Base-by-base conservation (phyloP, 2,797 vertebrate genomes). In the Pantherophis vulpinus region DNA sequence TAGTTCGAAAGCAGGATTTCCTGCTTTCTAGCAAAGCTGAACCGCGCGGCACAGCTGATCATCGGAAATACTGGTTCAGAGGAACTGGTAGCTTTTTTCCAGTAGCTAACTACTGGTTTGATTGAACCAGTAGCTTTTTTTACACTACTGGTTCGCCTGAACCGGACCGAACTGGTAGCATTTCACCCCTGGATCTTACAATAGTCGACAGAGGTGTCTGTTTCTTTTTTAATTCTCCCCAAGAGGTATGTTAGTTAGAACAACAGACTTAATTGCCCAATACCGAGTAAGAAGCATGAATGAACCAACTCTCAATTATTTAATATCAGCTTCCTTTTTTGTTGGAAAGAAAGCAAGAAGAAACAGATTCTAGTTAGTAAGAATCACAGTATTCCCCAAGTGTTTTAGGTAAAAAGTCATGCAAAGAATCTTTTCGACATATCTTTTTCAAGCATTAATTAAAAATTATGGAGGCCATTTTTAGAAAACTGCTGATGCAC, bases 391-490 rank as follows among this genome's bases (percentile, higher is more conserved):
- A 12, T 47, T 83, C 37, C n/a, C 16, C 59, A 66, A 29, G 60
- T 27, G 37, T 90, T 90, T 93, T 59, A 87, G 58, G 12, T 29
- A 5, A 54, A 51, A 83, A 83, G 42, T 2, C 11, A 83, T 6
- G 13, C 47, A 32, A 74, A 58, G 29, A 61, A 89, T 58, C 16
- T 92, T 74, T 88, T 20, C 6, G 4, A 25, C 37, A 5, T 47
- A 70, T 32, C n/a, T 89, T 54, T 86, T 89, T 9, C n/a, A 90
- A 86, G 79, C 12, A 54, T 59, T 89, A 29, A 25, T 63, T 59
- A 61, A 91, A 63, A 95, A 70, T 6, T 92, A 83, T 79, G 92
- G 29, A 90, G 91, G 86, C 51, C 86, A 91, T 23, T 83, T 83
- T 83, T 42, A 20, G 32, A 60, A 20, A 91, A 83, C 6, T 74